phyloP scores from a whole-genome alignment of 2,113 vertebrate species.

The Agapornis roseicollis region DNA sequence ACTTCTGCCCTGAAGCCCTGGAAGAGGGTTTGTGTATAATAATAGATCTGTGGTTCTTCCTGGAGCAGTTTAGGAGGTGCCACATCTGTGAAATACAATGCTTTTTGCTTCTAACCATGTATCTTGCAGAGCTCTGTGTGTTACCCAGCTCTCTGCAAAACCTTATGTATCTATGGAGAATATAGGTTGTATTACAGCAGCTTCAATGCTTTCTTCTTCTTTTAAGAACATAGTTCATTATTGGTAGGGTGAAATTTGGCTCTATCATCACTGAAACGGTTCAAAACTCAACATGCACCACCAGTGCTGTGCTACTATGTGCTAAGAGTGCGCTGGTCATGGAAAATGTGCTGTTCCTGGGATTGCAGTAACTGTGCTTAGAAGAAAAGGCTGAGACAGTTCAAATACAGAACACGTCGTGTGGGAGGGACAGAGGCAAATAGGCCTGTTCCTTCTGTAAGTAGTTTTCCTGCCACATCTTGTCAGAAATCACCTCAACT shows the following conservation, averaged over 20 bases:
- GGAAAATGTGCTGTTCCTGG: neutral
- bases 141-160: neutral
- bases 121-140: neutral
- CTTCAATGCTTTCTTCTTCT: neutral
- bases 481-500: neutral
- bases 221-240: neutral
- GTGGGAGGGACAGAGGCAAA: neutral
- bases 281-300: neutral
- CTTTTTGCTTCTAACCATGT: neutral
- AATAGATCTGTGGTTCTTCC: neutral
- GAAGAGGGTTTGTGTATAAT: neutral
- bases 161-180: neutral
- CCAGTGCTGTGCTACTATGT: accelerated
- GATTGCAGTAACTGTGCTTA: neutral
- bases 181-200: neutral
- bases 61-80: neutral
- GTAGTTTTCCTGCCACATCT: neutral
- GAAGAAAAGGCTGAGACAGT: neutral
- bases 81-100: neutral
- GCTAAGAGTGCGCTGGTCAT: no score
- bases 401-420: neutral
- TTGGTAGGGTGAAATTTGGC: neutral
- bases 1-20: neutral
- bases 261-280: neutral
- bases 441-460: neutral